Evolutionary conservation across 2,888 invertebrate genomes (phyloP), one percentile per base, ranked within the genome.

Genomic region (Pseudeuparius sepicola): DNA sequence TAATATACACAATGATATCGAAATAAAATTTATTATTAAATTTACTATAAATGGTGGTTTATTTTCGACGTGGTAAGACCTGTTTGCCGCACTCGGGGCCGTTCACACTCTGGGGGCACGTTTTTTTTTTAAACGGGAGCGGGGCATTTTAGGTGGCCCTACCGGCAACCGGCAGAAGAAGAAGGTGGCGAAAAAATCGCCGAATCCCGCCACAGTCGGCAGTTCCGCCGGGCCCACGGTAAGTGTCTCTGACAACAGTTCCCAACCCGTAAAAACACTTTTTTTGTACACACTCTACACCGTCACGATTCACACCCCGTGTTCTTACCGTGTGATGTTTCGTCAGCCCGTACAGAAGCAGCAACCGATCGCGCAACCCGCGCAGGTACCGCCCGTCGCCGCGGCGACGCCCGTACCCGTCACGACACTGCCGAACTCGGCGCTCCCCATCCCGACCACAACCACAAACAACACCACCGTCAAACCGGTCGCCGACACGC

Each of bases 131-230:
- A n/a, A n/a, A n/a, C n/a, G 20, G 20, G 20, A 20, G 20, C 20
- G 20, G 20, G 14, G 13, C 18, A 25, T 55, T 61, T 36, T 60
- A 60, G 61, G 59, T 55, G 55, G 54, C 2, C 26, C 40, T 23
- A 50, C 52, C 14, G 39, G 40, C 31, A 64, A 52, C 53, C 63
- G 68, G 44, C 66, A 66, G 14, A 65, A 69, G 59, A 71, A 71
- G 63, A 71, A 70, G 60, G 50, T 67, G 59, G 48, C 51, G 41
- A 70, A 69, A 64, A 70, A 69, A 56, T 64, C 61, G 16, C 54
- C 63, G 3, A 61, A 58, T 47, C 56, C 56, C n/a, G n/a, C n/a
- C n/a, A n/a, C n/a, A n/a, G n/a, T n/a, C n/a, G n/a, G 50, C 37
- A 48, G 51, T 41, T 37, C 49, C 31, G 43, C 49, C 47, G 11